Evolutionary conservation across 2,797 vertebrate species (phyloP), one percentile per base, ranked within the genome.

Genomic region (Limosa lapponica): DNA sequence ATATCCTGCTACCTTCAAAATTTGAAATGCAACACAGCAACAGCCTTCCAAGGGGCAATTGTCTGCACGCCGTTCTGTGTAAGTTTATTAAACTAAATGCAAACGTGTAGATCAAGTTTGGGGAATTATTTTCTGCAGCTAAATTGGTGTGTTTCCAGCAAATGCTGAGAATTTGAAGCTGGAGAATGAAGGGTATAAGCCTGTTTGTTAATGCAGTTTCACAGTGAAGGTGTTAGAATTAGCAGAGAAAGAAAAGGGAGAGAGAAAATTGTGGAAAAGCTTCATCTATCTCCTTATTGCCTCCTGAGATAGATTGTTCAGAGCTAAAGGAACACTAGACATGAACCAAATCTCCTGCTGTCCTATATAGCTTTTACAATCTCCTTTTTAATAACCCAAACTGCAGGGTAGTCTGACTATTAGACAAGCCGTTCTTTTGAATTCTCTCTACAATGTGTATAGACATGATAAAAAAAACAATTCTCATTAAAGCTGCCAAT

Each of bases 251-350:
- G 95, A 65, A 92, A 92, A 83, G 64, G 59, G 48, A 87, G 92
- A 87, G 64, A 80, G 95, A 93, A 96, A 96, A 96, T 91, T 92
- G 88, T 41, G 2, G 93, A 95, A 97, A 97, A 96, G 93, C 96
- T 96, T 95, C 92, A 86, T 96, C 97, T 97, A 96, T 97, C 96
- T 98, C 75, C 97, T 98, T 97, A 97, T 91, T 97, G 93, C 97
- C 89, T 93, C 95, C 90, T 78, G 90, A 96, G 96, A 94, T 96
- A 94, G 92, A 97, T 94, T 97, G 96, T 97, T 97, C 87, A 93
- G 93, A 96, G 94, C 95, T 96, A 92, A 97, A 96, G 92, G 96
- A 97, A 95, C 91, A 89, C 89, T 87, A 95, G 94, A 89, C 87
- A 36, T 87, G 91, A 96, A 96, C 73, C 88, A 97, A 98, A 98